A percentile compares a stretch with the other conserved stretches of the same genome.
Evolutionary conservation across 1,140 invertebrate species (phyloP).

Genomic region (Drosophila ironensis): DNA sequence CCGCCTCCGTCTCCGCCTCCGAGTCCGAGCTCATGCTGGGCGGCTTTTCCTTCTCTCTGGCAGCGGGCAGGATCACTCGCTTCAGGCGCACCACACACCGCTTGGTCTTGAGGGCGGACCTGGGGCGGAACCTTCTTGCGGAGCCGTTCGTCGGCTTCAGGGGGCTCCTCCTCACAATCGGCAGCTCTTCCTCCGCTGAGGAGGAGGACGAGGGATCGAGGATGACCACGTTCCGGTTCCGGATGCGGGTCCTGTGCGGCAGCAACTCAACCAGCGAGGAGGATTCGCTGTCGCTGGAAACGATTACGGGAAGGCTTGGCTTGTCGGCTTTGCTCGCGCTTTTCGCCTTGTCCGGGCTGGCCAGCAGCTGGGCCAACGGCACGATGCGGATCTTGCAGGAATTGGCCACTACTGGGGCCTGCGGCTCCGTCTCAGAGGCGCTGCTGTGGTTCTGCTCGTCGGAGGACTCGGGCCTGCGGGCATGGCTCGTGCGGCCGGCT

Average conservation of each 20-base stretch:
- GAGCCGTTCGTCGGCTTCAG: not conserved
- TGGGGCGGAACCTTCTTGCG: not conserved
- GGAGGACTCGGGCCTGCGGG: too few species aligned
- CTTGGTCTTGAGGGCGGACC: not conserved
- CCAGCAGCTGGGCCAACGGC: slow-evolving; percentile 66
- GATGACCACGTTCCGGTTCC: too few species aligned
- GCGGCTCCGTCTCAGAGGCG: not conserved
- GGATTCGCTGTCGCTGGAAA: not conserved
- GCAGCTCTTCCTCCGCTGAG: too few species aligned
- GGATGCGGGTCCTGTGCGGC: too few species aligned
- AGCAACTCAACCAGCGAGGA: too few species aligned
- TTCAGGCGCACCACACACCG: slow-evolving; percentile 58
- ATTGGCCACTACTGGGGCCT: not conserved
- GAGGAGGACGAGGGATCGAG: too few species aligned
- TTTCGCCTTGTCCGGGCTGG: slow-evolving; percentile 39
- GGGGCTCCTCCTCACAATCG: too few species aligned
- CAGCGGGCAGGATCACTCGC: slow-evolving; percentile 21
- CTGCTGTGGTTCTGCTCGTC: too few species aligned
- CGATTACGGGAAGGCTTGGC: not conserved
- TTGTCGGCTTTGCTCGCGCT: not conserved
- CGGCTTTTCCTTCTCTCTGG: slow-evolving; percentile 4
- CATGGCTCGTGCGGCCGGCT: too few species aligned
- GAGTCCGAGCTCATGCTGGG: slow-evolving; percentile 57
- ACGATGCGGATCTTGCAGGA: slow-evolving; percentile 75
- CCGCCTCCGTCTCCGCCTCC: slow-evolving; percentile 46